phyloP scores from a whole-genome alignment of 2,113 vertebrate species.

The Genyomyrus donnyi region DNA sequence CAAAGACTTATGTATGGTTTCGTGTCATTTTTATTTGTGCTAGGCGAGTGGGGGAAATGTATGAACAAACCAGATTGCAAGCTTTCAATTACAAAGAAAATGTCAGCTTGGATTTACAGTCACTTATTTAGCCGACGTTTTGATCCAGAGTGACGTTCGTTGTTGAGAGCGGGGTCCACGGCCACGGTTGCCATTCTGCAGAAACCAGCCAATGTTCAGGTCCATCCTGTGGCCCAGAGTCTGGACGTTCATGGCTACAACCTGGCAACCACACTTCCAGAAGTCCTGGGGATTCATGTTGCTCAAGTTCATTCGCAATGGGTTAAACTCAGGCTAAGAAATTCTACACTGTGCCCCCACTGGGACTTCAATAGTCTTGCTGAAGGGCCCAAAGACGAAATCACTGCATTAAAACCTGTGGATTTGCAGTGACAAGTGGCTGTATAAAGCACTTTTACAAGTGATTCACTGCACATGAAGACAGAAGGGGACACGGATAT shows the following conservation, averaged over 20 bases:
- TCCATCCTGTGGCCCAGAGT: conserved; percentile 81
- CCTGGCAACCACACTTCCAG: conserved; percentile 91
- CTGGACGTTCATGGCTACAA: conserved; percentile 91
- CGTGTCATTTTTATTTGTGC: background rate
- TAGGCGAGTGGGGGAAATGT: background rate
- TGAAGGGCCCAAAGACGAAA: background rate
- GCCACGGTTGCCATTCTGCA: conserved; percentile 85
- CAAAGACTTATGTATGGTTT: background rate
- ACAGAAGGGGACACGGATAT: background rate
- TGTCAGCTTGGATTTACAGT: background rate
- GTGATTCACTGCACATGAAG: background rate
- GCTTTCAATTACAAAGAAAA: background rate
- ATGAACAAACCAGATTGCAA: background rate
- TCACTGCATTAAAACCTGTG: background rate
- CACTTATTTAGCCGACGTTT: background rate
- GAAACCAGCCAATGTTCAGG: conserved; percentile 86
- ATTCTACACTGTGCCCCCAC: conserved; percentile 54
- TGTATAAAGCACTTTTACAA: background rate
- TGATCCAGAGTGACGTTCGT: background rate
- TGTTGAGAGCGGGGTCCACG: conserved; percentile 36
- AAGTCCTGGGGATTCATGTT: conserved; percentile 87
- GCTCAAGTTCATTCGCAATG: conserved; percentile 84
- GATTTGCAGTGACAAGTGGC: background rate
- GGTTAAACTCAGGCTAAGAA: conserved; percentile 78
- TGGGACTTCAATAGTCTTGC: background rate